Evolutionary conservation across 2,797 vertebrate genomes (phyloP), one percentile per base, ranked within the genome.

Genomic region (Alca torda): DNA sequence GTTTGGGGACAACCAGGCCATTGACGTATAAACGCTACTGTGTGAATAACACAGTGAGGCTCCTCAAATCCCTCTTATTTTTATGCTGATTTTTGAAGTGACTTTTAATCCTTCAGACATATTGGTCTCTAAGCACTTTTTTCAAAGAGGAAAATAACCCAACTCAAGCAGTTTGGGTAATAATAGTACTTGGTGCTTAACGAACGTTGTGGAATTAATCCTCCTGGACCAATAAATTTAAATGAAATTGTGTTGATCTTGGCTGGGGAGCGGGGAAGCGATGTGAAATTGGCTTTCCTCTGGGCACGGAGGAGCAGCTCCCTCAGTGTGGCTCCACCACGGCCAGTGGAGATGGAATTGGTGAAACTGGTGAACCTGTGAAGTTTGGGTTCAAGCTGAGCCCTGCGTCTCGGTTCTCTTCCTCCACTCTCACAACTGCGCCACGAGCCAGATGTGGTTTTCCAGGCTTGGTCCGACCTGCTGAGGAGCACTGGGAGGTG

Each of bases 101-200:
- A 75, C 46, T 93, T 94, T 75, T 95, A 97, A 96, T 97, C 93
- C 87, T 72, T 77, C 35, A 68, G 83, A 48, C 33, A 12, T 87
- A 61, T 18, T 89, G 82, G 73, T 84, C 59, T 92, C 59, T 95
- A 91, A 93, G 89, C 61, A 72, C 41, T 81, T 89, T 73, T 70
- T 81, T 70, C 37, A 43, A 61, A 93, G 76, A 72, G 59, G 65
- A 81, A 87, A 84, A 78, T 85, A 96, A 80, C 92, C 77, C 46
- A 43, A 50, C 57, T 91, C 11, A 2, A 77, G 72, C 89, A 81
- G 76, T 88, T 96, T 90, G 76, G 73, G 43, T 90, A 78, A 90
- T 93, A 93, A 85, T 86, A 81, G 79, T 59, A 60, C 79, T 96
- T 78, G 59, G 79, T 86, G 87, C 93, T 95, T 94, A 94, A 95